A percentile compares a stretch with the other conserved stretches of the same genome.
Evolutionary conservation across 2,797 vertebrate species (phyloP).

Genomic region (Crenuchus spilurus): DNA sequence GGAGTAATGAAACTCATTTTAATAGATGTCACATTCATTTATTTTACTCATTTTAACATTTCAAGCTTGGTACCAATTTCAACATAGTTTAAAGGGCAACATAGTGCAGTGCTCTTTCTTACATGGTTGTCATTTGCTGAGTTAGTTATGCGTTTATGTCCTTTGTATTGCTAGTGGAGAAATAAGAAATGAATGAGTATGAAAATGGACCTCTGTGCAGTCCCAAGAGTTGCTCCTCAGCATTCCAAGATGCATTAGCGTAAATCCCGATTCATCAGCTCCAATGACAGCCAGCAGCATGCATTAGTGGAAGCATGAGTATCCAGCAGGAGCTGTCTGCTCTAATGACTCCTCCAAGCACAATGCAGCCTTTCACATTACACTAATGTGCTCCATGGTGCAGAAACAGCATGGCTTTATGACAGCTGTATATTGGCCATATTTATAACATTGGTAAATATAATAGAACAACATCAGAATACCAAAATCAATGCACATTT

Average conservation of each 20-base stretch:
- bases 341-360: conserved; percentile 43
- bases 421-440: conserved; percentile 25
- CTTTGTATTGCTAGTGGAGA: not conserved
- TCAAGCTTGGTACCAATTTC: no score
- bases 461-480: conserved; percentile 31
- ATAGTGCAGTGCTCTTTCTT: not conserved
- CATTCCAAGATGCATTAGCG: conserved; percentile 23
- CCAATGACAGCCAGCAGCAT: conserved; percentile 28
- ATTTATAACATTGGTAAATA: conserved; percentile 20
- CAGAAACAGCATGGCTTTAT: conserved; percentile 41
- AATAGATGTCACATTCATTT: no score
- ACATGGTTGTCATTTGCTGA: not conserved
- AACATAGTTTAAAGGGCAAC: no score
- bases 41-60: no score
- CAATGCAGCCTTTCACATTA: conserved; percentile 41
- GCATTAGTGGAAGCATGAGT: conserved; percentile 30
- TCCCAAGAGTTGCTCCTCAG: not conserved
- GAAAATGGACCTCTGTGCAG: not conserved
- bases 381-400: conserved; percentile 47
- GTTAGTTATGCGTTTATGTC: not conserved
- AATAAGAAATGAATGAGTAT: not conserved
- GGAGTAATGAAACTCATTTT: no score
- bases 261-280: conserved; percentile 31
- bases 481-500: conserved; percentile 50
- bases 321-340: conserved; percentile 35